Percentiles rank a stretch among this genome's conserved stretches.
phyloP scores from a whole-genome alignment of 2,113 vertebrate genomes.

The Heptranchias perlo region DNA sequence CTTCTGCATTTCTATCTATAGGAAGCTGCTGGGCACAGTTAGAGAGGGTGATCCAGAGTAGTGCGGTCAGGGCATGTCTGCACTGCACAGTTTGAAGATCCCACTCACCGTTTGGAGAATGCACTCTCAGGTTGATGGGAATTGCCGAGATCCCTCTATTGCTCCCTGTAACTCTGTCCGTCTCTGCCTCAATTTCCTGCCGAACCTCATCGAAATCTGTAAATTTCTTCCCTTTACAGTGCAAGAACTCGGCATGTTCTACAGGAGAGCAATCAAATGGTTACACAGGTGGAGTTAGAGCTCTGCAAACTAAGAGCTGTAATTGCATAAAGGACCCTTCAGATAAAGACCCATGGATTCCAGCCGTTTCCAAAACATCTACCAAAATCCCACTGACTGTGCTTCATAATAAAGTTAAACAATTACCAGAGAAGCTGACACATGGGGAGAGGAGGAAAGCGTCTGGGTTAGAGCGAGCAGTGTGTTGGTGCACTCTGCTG shows the following conservation, averaged over 20 bases:
- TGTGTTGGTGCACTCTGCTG: too few species aligned
- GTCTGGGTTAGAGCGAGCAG: too few species aligned
- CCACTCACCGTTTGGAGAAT: slow-evolving; percentile 79
- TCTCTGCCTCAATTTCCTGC: slow-evolving; percentile 85
- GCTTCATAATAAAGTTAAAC: not conserved
- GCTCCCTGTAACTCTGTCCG: slow-evolving; percentile 82
- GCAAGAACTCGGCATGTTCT: slow-evolving; percentile 95
- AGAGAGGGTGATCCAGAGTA: too few species aligned
- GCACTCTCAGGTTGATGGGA: slow-evolving; percentile 90
- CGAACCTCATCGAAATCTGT: slow-evolving; percentile 94
- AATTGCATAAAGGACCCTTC: not conserved
- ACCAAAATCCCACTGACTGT: not conserved
- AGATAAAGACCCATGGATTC: not conserved
- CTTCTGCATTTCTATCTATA: too few species aligned
- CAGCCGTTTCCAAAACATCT: not conserved
- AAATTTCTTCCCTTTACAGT: slow-evolving; percentile 94
- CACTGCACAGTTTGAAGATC: not conserved
- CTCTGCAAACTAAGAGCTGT: not conserved
- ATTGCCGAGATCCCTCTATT: slow-evolving; percentile 93
- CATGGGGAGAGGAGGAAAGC: too few species aligned
- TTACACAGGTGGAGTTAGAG: not conserved
- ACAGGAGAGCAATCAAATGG: not conserved
- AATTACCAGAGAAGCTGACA: too few species aligned
- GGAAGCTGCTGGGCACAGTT: not conserved
- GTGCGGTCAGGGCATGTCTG: not conserved